Evolutionary conservation across 2,797 vertebrate genomes (phyloP).

Genomic region (Squalus acanthias): DNA sequence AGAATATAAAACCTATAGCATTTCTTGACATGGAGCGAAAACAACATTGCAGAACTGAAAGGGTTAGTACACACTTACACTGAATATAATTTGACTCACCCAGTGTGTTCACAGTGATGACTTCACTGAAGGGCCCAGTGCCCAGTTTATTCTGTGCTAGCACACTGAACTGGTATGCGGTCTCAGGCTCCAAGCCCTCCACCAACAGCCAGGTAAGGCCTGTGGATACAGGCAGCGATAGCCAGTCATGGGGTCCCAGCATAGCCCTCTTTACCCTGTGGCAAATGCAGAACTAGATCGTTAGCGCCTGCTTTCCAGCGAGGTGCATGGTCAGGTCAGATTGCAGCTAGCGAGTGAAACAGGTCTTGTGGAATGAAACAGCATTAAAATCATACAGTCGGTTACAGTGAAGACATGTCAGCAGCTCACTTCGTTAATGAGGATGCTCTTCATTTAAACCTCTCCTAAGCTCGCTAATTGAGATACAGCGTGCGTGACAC

Average conservation of each 20-base stretch:
- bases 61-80: background rate
- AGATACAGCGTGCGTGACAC: background rate
- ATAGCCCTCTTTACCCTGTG: slow-evolving; percentile 89
- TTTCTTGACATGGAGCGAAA: background rate
- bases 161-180: slow-evolving; percentile 97
- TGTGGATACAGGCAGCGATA: slow-evolving; percentile 85
- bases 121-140: slow-evolving; percentile 97
- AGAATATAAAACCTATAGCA: background rate
- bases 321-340: background rate
- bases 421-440: background rate
- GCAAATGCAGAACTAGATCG: slow-evolving; percentile 19
- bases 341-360: background rate
- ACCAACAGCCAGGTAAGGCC: slow-evolving; percentile 85
- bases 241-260: slow-evolving; percentile 96
- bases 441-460: background rate
- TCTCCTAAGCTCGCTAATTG: background rate
- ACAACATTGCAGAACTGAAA: background rate
- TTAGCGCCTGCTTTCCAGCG: background rate
- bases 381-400: slow-evolving; percentile 40
- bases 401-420: background rate
- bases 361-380: slow-evolving; percentile 28
- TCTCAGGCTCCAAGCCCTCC: slow-evolving; percentile 87
- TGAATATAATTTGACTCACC: slow-evolving; percentile 58
- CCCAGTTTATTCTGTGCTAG: slow-evolving; percentile 98
- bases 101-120: slow-evolving; percentile 98